Base-by-base conservation (phyloP, 2,888 invertebrate species). In the Chymomyza procnemis region DNA sequence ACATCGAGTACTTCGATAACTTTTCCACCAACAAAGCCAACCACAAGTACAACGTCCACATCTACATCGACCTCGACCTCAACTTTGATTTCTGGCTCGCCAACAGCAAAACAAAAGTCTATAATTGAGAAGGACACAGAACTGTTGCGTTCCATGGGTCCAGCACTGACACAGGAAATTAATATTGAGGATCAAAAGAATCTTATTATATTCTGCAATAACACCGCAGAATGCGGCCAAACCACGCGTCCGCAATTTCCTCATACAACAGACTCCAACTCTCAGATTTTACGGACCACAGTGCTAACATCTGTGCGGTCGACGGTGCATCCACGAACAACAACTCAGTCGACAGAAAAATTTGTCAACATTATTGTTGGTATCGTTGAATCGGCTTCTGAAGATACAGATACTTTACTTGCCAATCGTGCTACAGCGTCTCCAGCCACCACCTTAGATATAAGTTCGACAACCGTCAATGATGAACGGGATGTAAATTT, bases 401-500 rank as follows among this genome's bases (percentile, higher is more conserved):
- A 57, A 9, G 69, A 69, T 50, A 30, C 67, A 3, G 22, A n/a
- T n/a, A n/a, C 62, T 1, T 47, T 61, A 19, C 46, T 30, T 9
- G 61, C 58, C 21, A 41, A 47, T 12, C 14, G 14, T 46, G 16
- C 57, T 8, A 46, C 77, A 0, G 57, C 69, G 0, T 67, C 79
- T 0, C 55, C 71, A 0, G 64, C 75, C n/a, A 64, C 67, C 0
- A 66, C 78, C 0, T 30, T 56, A 21, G 89, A 88, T 16, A 69
- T 78, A 0, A 88, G 83, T 46, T 88, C 86, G 0, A 89, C 86
- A 3, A 80, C 78, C 3, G 87, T 88, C 1, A 73, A 84, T 0
- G 80, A 87, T 50, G 89, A 88, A 18, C 92, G 92, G 71, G 93
- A 93, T 75, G 93, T 93, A 2, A 91, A 92, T 0, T 91, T 93